Percentiles rank a stretch among this genome's conserved stretches.
Evolutionary conservation across 2,113 vertebrate species (phyloP).

Genomic region (Stigmatopora nigra): DNA sequence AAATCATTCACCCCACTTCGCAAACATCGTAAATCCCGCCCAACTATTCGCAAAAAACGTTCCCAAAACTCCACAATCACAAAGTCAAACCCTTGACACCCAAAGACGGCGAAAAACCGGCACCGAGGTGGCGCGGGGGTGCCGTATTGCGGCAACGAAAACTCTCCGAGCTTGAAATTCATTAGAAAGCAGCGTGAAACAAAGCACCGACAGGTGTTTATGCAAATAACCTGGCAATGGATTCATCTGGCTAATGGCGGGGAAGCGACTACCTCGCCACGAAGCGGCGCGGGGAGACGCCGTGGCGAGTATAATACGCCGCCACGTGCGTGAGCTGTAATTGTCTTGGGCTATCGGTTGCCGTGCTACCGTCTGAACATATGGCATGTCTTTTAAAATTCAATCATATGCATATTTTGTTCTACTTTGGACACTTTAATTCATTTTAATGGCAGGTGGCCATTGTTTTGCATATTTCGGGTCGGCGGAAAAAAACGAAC

Average conservation of each 20-base stretch:
- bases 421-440: conserved; percentile 3
- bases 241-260: conserved; percentile 60
- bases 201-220: conserved; percentile 71
- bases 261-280: conserved; percentile 52
- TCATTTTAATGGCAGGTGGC: conserved; percentile 2
- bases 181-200: conserved; percentile 66
- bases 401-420: conserved; percentile 12
- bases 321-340: conserved; percentile 10
- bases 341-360: conserved; percentile 10
- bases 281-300: conserved; percentile 48
- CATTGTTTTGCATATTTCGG: not conserved
- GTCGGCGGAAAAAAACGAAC: not conserved
- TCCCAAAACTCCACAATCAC: not conserved
- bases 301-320: conserved; percentile 18
- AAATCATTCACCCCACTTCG: not conserved
- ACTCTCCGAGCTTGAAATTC: conserved; percentile 56
- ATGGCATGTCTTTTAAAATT: not conserved
- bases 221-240: conserved; percentile 59
- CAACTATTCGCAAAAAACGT: not conserved
- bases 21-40: not conserved
- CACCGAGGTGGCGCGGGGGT: conserved; percentile 23
- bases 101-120: conserved; percentile 2
- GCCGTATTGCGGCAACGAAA: conserved; percentile 22
- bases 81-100: too few relatives aligned
- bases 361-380: conserved; percentile 15